A percentile compares a stretch with the other conserved stretches of the same genome.
Evolutionary conservation across 2,888 invertebrate species (phyloP).

Genomic region (Altica lythri): DNA sequence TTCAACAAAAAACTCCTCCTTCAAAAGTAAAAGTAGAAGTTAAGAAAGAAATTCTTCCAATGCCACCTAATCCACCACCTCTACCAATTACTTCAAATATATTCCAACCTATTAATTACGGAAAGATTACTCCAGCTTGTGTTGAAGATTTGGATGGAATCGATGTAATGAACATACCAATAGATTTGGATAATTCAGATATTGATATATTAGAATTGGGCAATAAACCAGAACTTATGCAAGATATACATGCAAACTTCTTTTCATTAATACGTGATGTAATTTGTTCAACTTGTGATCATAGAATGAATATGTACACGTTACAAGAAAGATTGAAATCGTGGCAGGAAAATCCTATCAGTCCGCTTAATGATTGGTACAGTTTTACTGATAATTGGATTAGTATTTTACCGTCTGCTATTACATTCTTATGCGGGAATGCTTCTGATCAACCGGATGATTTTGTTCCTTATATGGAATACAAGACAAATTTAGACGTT

Average conservation of each 20-base stretch:
- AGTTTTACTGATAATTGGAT: slow-evolving; percentile 73
- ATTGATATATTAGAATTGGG: slow-evolving; percentile 62
- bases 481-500: slow-evolving; percentile 71
- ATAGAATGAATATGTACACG: slow-evolving; percentile 77
- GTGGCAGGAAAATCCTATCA: slow-evolving; percentile 81
- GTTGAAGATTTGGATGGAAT: slow-evolving; percentile 64
- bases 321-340: slow-evolving; percentile 71
- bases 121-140: slow-evolving; percentile 55
- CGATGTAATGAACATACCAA: slow-evolving; percentile 79
- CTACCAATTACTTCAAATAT: slow-evolving; percentile 19
- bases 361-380: slow-evolving; percentile 83
- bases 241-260: slow-evolving; percentile 84
- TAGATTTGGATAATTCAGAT: slow-evolving; percentile 69
- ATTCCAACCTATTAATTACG: slow-evolving; percentile 40
- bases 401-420: slow-evolving; percentile 73
- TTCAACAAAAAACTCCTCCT: slow-evolving; percentile 28
- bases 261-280: slow-evolving; percentile 86
- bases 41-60: slow-evolving; percentile 30
- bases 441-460: slow-evolving; percentile 80
- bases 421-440: slow-evolving; percentile 84
- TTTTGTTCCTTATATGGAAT: slow-evolving; percentile 88
- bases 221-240: slow-evolving; percentile 66
- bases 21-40: slow-evolving; percentile 32
- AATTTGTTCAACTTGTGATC: slow-evolving; percentile 83
- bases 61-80: too few species aligned